Conservation (phyloP, 1,140 invertebrate genomes). For the Lutraria rhynchaena region DNA sequence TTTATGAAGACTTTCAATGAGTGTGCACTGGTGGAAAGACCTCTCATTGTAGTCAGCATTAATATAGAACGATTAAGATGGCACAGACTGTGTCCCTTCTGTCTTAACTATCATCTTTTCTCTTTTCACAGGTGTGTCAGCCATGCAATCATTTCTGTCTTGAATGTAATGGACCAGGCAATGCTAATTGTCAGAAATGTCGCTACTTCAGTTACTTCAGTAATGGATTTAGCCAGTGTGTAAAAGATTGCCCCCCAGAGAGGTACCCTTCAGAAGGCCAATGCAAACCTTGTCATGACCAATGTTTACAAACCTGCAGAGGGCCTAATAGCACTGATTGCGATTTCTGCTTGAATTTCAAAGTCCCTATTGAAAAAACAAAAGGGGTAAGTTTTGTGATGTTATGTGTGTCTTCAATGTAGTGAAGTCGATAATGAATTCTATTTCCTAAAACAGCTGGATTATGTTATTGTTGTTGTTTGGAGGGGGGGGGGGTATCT, state of each 20-base stretch:
- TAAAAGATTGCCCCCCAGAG: conserved; percentile 86
- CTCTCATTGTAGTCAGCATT: too few relatives aligned
- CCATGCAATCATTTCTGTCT: conserved; percentile 94
- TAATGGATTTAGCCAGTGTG: conserved; percentile 84
- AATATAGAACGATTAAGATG: too few relatives aligned
- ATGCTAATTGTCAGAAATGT: conserved; percentile 71
- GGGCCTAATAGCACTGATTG: conserved; percentile 92
- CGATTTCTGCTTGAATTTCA: conserved; percentile 91
- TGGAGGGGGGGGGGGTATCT: too few relatives aligned
- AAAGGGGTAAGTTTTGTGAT: too few relatives aligned
- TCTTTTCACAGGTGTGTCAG: conserved; percentile 76
- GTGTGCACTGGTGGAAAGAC: too few relatives aligned
- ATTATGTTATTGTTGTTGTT: too few relatives aligned
- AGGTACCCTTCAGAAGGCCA: conserved; percentile 61
- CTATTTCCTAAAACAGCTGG: too few relatives aligned
- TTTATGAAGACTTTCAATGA: too few relatives aligned
- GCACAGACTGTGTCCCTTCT: too few relatives aligned
- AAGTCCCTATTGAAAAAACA: conserved; percentile 80
- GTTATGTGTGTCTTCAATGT: too few relatives aligned
- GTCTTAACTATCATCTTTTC: too few relatives aligned
- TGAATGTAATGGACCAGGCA: conserved; percentile 89
- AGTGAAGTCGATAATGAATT: too few relatives aligned
- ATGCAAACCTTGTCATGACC: conserved; percentile 83
- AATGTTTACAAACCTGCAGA: conserved; percentile 92
- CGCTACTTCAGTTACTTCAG: conserved; percentile 60